Base-by-base conservation (phyloP, 2,888 invertebrate species). In the Ophraella communa region DNA sequence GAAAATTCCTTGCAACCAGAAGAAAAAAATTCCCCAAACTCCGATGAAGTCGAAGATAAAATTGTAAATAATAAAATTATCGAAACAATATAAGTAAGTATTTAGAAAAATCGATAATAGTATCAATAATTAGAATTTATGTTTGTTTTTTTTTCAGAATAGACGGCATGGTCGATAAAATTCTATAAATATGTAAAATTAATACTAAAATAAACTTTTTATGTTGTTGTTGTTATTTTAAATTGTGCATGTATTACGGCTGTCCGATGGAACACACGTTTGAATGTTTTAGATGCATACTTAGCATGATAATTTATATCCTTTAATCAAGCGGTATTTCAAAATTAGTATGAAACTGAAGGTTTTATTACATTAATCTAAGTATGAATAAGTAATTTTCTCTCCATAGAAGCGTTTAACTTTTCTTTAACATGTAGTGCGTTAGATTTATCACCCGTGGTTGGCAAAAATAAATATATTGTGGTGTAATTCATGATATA, bases 401-500 rank as follows among this genome's bases (percentile, higher is more conserved):
- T 59, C 54, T 54, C 64, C 53, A 18, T 42, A 27, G 54, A 55
- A 54, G 64, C 59, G 39, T 35, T 49, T 54, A 44, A 33, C 49
- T 35, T 42, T 30, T n/a, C 39, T 62, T 33, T 52, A 51, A 51
- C 51, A 47, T 20, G 47, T 23, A 54, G n/a, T 47, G 58, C 33
- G 53, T 59, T 53, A 54, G 61, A 68, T 64, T 65, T 63, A 64
- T 65, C 65, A 35, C 63, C 55, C n/a, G n/a, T 27, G 30, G 58
- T 52, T 47, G 21, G 58, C 42, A 4, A 17, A 64, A 53, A 56
- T 57, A 62, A 64, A 66, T 64, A 68, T 52, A 56, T 62, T 33
- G 39, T 47, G 35, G 24, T 58, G 63, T 61, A 71, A 68, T 67
- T 68, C 66, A 66, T 65, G 67, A 63, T 30, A 64, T 66, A 69